Percentiles rank a stretch among this genome's conserved stretches.
Conservation (phyloP, 2,888 invertebrate genomes). For the Volucella bombylans region DNA sequence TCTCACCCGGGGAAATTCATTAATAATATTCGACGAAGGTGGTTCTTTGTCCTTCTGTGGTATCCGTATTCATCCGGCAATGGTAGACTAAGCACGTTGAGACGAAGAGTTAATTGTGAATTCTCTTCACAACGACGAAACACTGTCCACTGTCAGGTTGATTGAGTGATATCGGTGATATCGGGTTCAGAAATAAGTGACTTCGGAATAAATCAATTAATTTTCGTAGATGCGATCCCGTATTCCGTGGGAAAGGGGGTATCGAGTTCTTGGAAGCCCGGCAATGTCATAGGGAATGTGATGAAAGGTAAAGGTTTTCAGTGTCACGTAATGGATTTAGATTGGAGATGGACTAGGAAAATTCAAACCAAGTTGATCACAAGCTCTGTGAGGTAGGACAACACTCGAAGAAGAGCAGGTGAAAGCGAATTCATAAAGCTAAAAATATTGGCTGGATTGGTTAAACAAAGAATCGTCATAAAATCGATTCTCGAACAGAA, state of each 20-base stretch:
- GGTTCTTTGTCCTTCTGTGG: conserved; percentile 20
- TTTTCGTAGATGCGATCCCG: conserved; percentile 9
- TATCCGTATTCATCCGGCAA: too few species aligned
- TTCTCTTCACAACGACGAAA: conserved; percentile 47
- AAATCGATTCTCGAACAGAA: too few species aligned
- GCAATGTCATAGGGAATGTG: too few species aligned
- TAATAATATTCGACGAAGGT: conserved; percentile 64
- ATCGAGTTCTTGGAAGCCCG: conserved; percentile 6
- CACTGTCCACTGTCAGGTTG: conserved; percentile 63
- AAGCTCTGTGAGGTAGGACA: too few species aligned
- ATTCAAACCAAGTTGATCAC: too few species aligned
- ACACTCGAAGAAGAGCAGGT: too few species aligned
- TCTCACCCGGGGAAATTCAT: conserved; percentile 64
- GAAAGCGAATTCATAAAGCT: too few species aligned
- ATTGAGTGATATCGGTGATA: conserved; percentile 70
- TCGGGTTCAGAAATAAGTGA: conserved; percentile 51
- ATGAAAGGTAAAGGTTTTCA: background rate
- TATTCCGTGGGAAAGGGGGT: conserved; percentile 39
- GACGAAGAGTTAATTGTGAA: conserved; percentile 58
- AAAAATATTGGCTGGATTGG: too few species aligned
- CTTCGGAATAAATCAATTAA: conserved; percentile 68
- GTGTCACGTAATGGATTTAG: conserved; percentile 3
- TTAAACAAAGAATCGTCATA: too few species aligned
- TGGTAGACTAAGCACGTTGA: too few species aligned
- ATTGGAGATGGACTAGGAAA: too few species aligned